Percentiles rank a stretch among this genome's conserved stretches.
phyloP scores from a whole-genome alignment of 2,888 invertebrate genomes.

The Cephus spinipes region DNA sequence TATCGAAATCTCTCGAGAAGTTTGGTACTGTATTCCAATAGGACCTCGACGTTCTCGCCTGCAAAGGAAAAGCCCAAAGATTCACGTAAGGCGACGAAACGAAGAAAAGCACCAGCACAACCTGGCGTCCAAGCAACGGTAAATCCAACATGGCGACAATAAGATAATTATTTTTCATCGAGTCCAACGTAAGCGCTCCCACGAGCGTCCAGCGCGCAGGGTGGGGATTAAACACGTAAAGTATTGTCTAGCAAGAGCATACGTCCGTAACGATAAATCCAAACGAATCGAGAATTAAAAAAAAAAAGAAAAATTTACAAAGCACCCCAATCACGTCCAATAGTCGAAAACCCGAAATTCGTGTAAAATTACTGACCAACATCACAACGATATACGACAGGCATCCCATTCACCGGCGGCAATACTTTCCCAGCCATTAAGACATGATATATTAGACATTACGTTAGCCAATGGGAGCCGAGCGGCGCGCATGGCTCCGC shows the following conservation, averaged over 20 bases:
- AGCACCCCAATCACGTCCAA: background rate
- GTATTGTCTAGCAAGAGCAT: background rate
- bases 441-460: slow-evolving; percentile 50
- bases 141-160: background rate
- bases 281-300: background rate
- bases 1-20: slow-evolving; percentile 81
- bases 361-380: background rate
- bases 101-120: background rate
- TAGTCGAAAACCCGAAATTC: background rate
- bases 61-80: slow-evolving; percentile 36
- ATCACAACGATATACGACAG: background rate
- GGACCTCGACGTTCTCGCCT: slow-evolving; percentile 69
- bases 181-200: background rate
- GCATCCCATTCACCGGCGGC: slow-evolving; percentile 13
- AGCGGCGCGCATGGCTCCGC: slow-evolving; percentile 42
- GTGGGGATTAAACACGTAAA: background rate
- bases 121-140: background rate
- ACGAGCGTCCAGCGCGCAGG: background rate
- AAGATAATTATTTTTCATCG: background rate
- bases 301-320: background rate
- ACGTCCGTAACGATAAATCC: background rate
- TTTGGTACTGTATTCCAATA: slow-evolving; percentile 81
- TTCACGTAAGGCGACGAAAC: background rate
- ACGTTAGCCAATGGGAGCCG: slow-evolving; percentile 44
- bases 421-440: slow-evolving; percentile 38